These are phyloP conservation scores for Trichacis sp. DNA, from an alignment of 2,888 invertebrate species.

Conservation along the genomic window DNA sequence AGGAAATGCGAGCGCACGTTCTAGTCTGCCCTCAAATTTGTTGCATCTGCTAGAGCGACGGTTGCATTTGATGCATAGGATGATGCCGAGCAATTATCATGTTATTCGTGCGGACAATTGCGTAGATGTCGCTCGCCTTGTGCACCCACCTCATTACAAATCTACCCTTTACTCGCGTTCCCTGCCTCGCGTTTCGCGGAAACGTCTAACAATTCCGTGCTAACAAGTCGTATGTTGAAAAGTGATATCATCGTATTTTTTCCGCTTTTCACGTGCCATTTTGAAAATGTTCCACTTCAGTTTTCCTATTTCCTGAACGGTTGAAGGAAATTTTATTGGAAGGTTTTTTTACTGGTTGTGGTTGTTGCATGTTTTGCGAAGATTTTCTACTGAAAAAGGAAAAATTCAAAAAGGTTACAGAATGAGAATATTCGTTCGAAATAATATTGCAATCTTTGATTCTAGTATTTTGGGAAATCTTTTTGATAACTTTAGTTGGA, in stretches of 20 bases:
- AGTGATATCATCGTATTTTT: neutral
- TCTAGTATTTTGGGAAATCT: no score
- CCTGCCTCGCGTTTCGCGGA: neutral
- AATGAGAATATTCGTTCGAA: no score
- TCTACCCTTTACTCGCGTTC: neutral
- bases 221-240: neutral
- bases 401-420: no score
- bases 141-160: constrained; percentile 11
- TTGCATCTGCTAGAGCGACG: neutral
- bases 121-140: constrained; percentile 10
- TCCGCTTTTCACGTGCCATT: neutral
- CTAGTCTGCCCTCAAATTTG: neutral
- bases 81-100: constrained; percentile 18
- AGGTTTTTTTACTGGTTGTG: no score
- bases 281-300: no score
- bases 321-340: no score
- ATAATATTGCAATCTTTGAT: no score
- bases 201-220: neutral
- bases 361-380: no score
- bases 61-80: constrained; percentile 15
- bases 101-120: constrained; percentile 17
- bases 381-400: no score
- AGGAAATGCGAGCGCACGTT: neutral
- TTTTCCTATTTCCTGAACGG: no score
- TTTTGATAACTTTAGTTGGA: no score